Evolutionary conservation across 1,140 invertebrate genomes (phyloP), one percentile per base, ranked within the genome.

Genomic region (Ceratoteleas bidentatus): DNA sequence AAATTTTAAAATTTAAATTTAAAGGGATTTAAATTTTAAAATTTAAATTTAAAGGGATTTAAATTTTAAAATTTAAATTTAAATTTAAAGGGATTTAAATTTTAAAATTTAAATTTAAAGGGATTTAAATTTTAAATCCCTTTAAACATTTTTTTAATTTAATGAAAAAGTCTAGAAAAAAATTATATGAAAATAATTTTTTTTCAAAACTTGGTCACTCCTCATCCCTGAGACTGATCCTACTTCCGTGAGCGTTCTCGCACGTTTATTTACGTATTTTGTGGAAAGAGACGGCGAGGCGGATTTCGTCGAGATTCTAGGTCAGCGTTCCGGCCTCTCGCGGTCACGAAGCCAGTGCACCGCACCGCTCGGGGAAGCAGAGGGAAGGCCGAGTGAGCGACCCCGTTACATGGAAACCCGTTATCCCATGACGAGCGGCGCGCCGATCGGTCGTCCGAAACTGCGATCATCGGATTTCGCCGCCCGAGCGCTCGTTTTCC

Each of bases 331-430:
- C 85, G 85, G 84, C 85, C 85, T 87, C 84, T 85, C 74, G 84
- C 85, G 84, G 88, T 90, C 87, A 88, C 78, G 85, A 87, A 90
- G 81, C 78, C 83, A 86, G 77, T 81, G 85, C 76, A 83, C 74
- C 69, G 74, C 65, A 65, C 75, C 64, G 74, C 50, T 62, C 73
- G 62, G 75, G 54, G 73, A 70, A 24, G 24, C 24, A 72, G 61
- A 81, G 81, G 78, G 78, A 81, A 86, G 81, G 60, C 69, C 50
- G 74, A 77, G 74, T 81, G 82, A 65, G 70, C 87, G 86, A 86
- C 86, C 85, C 87, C 88, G 88, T 90, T 90, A 89, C 85, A 86
- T 65, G 83, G 85, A 86, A 87, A 88, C 78, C 88, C 89, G 89
- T 90, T 90, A 89, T 80, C 36, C 60, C 66, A 50, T 58, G 82